phyloP scores from a whole-genome alignment of 2,797 vertebrate genomes.

The Pseudochirops cupreus region DNA sequence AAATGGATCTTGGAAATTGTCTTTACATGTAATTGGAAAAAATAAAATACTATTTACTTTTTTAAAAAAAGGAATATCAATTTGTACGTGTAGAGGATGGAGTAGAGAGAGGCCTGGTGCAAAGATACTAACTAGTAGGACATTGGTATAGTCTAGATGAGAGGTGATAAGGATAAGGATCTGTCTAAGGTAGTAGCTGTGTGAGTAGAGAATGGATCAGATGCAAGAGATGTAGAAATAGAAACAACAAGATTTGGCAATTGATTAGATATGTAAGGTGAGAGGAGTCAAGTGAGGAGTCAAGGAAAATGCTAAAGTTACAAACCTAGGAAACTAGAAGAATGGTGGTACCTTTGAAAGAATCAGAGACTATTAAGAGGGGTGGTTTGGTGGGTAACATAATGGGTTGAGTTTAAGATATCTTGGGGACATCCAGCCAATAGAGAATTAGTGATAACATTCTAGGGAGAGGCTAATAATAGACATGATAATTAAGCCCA shows the following conservation, averaged over 20 bases:
- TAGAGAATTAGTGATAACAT: not conserved
- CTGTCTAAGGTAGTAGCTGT: not conserved
- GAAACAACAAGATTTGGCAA: not conserved
- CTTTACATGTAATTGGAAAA: not conserved
- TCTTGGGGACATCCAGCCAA: not conserved
- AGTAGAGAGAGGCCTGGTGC: not conserved
- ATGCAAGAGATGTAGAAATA: not conserved
- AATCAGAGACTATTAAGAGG: not conserved
- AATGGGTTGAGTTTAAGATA: not conserved
- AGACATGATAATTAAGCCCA: not conserved
- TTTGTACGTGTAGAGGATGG: not conserved
- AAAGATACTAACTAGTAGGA: not conserved
- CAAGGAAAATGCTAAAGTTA: not conserved
- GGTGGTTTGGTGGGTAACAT: not conserved
- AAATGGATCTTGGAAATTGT: not conserved
- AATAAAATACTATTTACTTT: not conserved
- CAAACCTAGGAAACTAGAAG: not conserved
- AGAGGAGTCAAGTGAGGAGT: not conserved
- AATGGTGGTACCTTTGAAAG: not conserved
- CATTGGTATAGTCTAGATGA: not conserved
- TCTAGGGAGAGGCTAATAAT: not conserved
- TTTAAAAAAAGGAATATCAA: not conserved
- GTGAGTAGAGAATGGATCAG: not conserved
- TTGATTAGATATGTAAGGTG: not conserved
- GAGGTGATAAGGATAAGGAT: not conserved